Percentiles rank a stretch among this genome's conserved stretches.
phyloP scores from a whole-genome alignment of 1,140 invertebrate species.

The Lordiphosa clarofinis region DNA sequence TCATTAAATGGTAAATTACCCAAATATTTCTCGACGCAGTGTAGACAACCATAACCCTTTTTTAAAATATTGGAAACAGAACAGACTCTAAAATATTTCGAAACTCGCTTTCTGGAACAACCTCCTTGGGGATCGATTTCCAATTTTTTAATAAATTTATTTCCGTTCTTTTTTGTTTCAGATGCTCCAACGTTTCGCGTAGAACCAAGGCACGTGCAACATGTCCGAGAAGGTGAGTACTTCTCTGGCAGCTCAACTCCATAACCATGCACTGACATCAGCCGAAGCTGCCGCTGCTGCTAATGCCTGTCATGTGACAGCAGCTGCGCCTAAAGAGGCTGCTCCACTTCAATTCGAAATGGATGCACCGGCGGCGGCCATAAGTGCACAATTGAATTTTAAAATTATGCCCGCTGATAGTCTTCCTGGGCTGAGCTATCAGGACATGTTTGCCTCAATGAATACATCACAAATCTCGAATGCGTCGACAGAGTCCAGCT shows the following conservation, averaged over 20 bases:
- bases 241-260: constrained; percentile 53
- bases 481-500: constrained; percentile 71
- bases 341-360: constrained; percentile 47
- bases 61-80: no score
- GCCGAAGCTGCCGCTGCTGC: constrained; percentile 7
- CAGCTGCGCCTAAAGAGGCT: constrained; percentile 22
- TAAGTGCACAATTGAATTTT: constrained; percentile 68
- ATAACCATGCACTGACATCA: constrained; percentile 56
- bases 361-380: constrained; percentile 55
- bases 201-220: constrained; percentile 2
- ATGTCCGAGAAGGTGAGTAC: constrained; percentile 67
- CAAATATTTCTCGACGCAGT: no score
- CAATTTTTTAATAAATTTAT: neutral
- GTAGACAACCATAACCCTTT: no score
- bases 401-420: constrained; percentile 63
- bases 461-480: constrained; percentile 79
- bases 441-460: constrained; percentile 76
- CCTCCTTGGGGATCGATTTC: no score
- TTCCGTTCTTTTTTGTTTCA: constrained; percentile 1
- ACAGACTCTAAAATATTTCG: no score
- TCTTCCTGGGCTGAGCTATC: constrained; percentile 49
- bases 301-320: constrained; percentile 21
- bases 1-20: no score
- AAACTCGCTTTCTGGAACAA: no score
- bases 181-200: constrained; percentile 25